Evolutionary conservation across 2,888 invertebrate species (phyloP), one percentile per base, ranked within the genome.

Genomic region (Dryobotodes eremita): DNA sequence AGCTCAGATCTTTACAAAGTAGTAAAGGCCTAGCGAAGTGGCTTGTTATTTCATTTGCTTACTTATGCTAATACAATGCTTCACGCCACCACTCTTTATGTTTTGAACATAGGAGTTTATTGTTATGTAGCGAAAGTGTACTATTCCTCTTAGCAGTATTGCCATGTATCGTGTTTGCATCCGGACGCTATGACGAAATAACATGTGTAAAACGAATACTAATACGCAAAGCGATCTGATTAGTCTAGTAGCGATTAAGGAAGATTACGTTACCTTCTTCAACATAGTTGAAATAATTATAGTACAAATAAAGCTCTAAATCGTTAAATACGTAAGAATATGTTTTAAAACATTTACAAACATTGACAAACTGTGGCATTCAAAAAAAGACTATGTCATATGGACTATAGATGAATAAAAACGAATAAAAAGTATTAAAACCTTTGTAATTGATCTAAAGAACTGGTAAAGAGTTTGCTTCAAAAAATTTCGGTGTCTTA

Each of bases 101-200:
- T 84, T 85, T 79, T 73, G 79, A 85, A 79, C 83, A 79, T 79
- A 62, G 50, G 66, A 79, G 86, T 86, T 75, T 85, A 90, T 90
- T 75, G 82, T 88, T 75, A 80, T 75, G 65, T 66, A 86, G 88
- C 86, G 90, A 89, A 89, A 88, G 89, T 80, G 73, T 80, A 75
- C 71, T 78, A 75, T 61, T 85, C 71, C 77, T 89, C 83, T 89
- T 88, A 77, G 65, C 79, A 89, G 82, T 89, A 87, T 69, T 55
- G 50, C 64, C 87, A 75, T 88, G 90, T 90, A 65, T 71, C 73
- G 72, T 61, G 42, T 82, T 79, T 82, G 89, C 80, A 88, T 90
- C 89, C 87, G 87, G 84, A 88, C 68, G 31, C 48, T 62, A 64
- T 88, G 84, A 86, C 74, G 86, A 86, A 84, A 89, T 75, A 75